A percentile compares a stretch with the other conserved stretches of the same genome.
These are phyloP conservation scores for Nematolebias whitei DNA, from an alignment of 2,113 vertebrate genomes.

Conservation along the genomic window DNA sequence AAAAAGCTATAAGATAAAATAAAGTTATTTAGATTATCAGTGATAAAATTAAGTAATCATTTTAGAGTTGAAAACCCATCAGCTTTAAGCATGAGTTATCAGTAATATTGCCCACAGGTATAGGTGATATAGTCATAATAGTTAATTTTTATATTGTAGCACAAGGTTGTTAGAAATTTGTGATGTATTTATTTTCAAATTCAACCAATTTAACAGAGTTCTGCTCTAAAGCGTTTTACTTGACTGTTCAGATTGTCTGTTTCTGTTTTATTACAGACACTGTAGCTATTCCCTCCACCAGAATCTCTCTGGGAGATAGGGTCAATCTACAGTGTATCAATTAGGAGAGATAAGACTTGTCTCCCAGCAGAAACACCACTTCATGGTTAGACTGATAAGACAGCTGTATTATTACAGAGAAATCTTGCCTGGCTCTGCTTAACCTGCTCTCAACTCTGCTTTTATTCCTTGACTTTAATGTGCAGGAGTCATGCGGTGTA, in stretches of 20 bases:
- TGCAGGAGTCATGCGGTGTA: constrained; percentile 39
- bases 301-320: constrained; percentile 14
- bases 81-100: no score
- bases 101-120: no score
- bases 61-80: no score
- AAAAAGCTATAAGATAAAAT: no score
- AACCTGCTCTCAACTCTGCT: constrained; percentile 43
- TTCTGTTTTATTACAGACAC: neutral
- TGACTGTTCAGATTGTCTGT: neutral
- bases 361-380: constrained; percentile 18
- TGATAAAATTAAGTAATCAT: no score
- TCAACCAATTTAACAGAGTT: neutral
- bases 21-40: no score
- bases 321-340: constrained; percentile 28
- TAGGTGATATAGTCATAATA: neutral
- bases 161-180: neutral
- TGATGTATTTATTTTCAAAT: neutral
- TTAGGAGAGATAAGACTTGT: constrained; percentile 17
- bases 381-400: constrained; percentile 40
- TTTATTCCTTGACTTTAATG: constrained; percentile 42
- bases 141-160: neutral
- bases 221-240: neutral
- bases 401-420: constrained; percentile 30
- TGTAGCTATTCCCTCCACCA: neutral
- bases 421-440: constrained; percentile 24